A percentile compares a stretch with the other conserved stretches of the same genome.
phyloP scores from a whole-genome alignment of 2,797 vertebrate genomes.

The Helarctos malayanus region DNA sequence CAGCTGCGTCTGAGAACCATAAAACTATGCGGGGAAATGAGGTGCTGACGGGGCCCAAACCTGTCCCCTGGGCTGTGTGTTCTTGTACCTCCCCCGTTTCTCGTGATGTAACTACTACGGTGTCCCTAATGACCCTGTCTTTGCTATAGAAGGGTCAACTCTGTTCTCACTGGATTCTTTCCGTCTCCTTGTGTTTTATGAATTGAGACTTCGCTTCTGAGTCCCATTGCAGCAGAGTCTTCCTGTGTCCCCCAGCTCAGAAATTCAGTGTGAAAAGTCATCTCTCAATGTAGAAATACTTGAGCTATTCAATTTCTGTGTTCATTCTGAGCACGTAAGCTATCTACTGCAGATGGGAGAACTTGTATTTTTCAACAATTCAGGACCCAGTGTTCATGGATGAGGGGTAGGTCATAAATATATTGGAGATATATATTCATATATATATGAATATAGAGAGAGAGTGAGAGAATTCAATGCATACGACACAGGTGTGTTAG shows the following conservation, averaged over 20 bases:
- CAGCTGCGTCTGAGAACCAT: neutral
- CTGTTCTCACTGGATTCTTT: neutral
- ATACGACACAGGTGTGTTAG: neutral
- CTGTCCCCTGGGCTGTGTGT: neutral
- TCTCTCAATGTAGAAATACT: neutral
- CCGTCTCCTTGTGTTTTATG: too few species aligned
- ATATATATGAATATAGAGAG: neutral
- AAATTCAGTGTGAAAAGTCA: neutral
- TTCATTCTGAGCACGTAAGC: neutral
- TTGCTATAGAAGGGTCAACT: fast-evolving
- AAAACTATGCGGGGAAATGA: neutral
- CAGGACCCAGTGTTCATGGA: neutral
- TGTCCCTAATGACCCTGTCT: neutral
- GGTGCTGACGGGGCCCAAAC: neutral
- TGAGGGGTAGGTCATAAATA: neutral
- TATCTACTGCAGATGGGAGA: neutral
- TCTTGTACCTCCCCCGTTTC: neutral
- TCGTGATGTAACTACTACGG: too few species aligned
- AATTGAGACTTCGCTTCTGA: neutral
- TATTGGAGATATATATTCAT: neutral
- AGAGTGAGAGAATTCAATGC: neutral
- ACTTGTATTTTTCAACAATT: neutral
- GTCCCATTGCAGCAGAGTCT: too few species aligned
- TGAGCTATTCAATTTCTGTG: neutral
- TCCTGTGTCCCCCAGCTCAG: neutral